A percentile compares a stretch with the other conserved stretches of the same genome.
Evolutionary conservation across 2,888 invertebrate genomes (phyloP).

Genomic region (Melanchra persicariae): DNA sequence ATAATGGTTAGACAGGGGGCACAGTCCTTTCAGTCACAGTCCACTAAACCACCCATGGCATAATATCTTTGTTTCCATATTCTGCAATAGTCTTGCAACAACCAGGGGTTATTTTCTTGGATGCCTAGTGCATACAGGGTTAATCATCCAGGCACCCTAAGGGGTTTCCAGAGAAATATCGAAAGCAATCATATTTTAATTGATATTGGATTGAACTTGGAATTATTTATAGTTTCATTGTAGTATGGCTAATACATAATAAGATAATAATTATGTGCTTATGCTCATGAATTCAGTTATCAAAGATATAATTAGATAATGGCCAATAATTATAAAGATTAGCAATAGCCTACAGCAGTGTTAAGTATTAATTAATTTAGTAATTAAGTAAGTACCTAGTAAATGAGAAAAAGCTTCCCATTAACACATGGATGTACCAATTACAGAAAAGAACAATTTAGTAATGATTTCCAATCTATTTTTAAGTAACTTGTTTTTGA

Average conservation of each 20-base stretch:
- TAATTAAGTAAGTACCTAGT: no score
- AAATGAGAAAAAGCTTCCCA: not conserved
- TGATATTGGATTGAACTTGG: not conserved
- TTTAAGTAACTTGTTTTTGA: not conserved
- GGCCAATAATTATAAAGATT: constrained; percentile 5
- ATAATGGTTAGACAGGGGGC: no score
- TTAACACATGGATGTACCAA: not conserved
- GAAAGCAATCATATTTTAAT: not conserved
- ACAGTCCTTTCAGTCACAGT: no score
- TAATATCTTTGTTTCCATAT: no score
- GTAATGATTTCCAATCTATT: not conserved
- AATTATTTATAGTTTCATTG: not conserved
- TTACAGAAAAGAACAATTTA: not conserved
- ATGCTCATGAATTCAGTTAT: constrained; percentile 9
- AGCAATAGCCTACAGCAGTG: not conserved
- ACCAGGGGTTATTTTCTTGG: no score
- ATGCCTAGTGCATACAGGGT: no score
- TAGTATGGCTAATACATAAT: not conserved
- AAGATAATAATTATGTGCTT: constrained; percentile 7
- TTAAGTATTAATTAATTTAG: not conserved
- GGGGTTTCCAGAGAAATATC: no score
- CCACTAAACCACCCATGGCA: no score
- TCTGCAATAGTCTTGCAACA: no score
- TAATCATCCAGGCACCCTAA: no score
- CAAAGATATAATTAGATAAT: constrained; percentile 26